Evolutionary conservation across 2,113 vertebrate species (phyloP), one percentile per base, ranked within the genome.

Genomic region (Octodon degus): DNA sequence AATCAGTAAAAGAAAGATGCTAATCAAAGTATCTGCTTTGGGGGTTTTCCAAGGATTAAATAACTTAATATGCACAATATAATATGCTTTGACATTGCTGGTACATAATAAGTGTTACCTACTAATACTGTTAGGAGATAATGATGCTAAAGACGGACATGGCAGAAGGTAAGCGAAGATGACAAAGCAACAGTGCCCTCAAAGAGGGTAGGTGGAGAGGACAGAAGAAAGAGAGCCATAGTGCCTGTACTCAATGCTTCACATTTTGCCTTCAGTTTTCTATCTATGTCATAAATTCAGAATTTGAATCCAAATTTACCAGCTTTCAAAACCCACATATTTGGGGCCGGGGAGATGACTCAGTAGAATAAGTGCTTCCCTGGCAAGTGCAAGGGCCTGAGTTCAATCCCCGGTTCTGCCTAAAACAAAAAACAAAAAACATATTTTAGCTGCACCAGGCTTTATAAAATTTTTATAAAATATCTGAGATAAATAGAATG

Each of bases 301-400:
- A 88, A 30, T 96, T 97, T 82, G 80, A 91, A 85, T 95, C 79
- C 30, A 89, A 53, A 43, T 93, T 91, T 91, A 88, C n/a, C 17
- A 84, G 83, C 62, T 91, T 96, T 95, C 91, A 93, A 82, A 96
- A 43, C 40, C 13, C 72, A 50, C 14, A 70, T 93, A 43, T 43
- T 43, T 43, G 43, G 43, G 43, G 43, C 43, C 5, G 43, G 43
- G 4, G 43, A 43, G 43, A 43, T 43, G 43, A 6, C 43, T 43
- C 43, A 43, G 43, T 43, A 43, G 43, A 43, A 43, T 43, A 43
- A 43, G 43, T 43, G 43, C 43, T 43, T 43, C 43, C 43, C 43
- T 43, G 43, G 43, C 43, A 43, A 5, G 43, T 43, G 43, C 43
- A 43, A 43, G 43, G 43, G 43, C 43, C 43, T 43, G 43, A 43